Evolutionary conservation across 2,888 invertebrate genomes (phyloP), one percentile per base, ranked within the genome.

Genomic region (Heteromurus nitidus): DNA sequence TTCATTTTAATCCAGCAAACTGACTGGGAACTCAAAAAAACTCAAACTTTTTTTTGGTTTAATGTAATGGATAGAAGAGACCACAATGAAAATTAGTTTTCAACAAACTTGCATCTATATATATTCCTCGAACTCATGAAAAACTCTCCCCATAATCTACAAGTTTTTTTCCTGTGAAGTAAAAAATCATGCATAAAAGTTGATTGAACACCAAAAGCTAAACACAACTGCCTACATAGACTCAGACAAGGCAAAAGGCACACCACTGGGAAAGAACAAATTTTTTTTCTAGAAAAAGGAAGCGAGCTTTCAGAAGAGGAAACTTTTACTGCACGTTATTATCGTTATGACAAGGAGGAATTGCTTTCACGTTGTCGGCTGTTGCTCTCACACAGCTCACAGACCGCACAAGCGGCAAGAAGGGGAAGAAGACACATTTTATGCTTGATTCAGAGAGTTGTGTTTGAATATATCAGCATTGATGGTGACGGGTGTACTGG

Each of bases 301-400:
- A n/a, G n/a, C n/a, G n/a, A n/a, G n/a, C n/a, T 47, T 47, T 47
- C n/a, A 7, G 18, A 28, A 11, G 31, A 42, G 31, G 50, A 70
- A 79, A 79, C 31, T 79, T n/a, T 79, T 70, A 28, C 53, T 44
- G 31, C 18, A 53, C 53, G 70, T 44, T 36, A 70, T 79, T 70
- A 79, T 64, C 42, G 53, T 79, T 69, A 64, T 70, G 77, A 77
- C 79, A 79, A 64, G 79, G 42, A 64, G 20, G 55, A 79, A 70
- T 70, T 70, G 69, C 53, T 68, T 64, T n/a, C 7, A 20, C 42
- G 44, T 75, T 47, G 26, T 67, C 16, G 42, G 64, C 42, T 64
- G 64, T 42, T 36, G 18, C 50, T 24, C 68, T 18, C 3, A 3
- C 31, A 64, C 11, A 9, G 36, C 18, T n/a, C 11, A 60, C 16